Evolutionary conservation across 2,888 invertebrate species (phyloP).

Genomic region (Conchocele bisecta): DNA sequence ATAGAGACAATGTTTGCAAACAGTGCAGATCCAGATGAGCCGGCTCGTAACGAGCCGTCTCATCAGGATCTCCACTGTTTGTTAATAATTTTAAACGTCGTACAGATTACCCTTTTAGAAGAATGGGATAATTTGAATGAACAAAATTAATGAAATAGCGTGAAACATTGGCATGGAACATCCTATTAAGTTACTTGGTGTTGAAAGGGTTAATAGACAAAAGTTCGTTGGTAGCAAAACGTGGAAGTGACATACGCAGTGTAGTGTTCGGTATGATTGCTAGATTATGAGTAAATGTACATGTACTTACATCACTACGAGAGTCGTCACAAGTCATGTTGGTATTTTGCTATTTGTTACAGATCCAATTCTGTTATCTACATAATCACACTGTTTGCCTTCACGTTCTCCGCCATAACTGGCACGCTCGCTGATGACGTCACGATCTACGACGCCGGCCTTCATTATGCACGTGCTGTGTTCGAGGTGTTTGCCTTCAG

Average conservation of each 20-base stretch:
- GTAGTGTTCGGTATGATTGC: background rate
- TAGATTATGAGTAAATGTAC: too few species aligned
- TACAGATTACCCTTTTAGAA: too few species aligned
- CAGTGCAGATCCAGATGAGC: too few species aligned
- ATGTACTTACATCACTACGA: too few species aligned
- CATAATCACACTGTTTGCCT: constrained; percentile 56
- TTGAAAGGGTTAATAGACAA: too few species aligned
- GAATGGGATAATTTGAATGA: too few species aligned
- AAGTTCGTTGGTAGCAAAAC: background rate
- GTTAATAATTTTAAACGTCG: too few species aligned
- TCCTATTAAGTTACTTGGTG: background rate
- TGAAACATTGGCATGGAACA: background rate
- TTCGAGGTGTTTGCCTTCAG: constrained; percentile 59
- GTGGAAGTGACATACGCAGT: background rate
- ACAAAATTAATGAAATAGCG: too few species aligned
- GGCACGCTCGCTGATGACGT: constrained; percentile 58
- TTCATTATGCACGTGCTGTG: constrained; percentile 65
- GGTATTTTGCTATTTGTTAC: constrained; percentile 7
- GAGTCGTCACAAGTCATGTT: background rate
- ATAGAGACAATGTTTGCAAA: too few species aligned
- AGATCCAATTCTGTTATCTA: constrained; percentile 64
- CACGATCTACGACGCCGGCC: constrained; percentile 48
- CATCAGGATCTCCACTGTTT: too few species aligned
- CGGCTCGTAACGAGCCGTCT: too few species aligned
- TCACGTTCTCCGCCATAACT: constrained; percentile 64